A percentile compares a stretch with the other conserved stretches of the same genome.
Conservation (phyloP, 2,113 vertebrate species). For the Galemys pyrenaicus region DNA sequence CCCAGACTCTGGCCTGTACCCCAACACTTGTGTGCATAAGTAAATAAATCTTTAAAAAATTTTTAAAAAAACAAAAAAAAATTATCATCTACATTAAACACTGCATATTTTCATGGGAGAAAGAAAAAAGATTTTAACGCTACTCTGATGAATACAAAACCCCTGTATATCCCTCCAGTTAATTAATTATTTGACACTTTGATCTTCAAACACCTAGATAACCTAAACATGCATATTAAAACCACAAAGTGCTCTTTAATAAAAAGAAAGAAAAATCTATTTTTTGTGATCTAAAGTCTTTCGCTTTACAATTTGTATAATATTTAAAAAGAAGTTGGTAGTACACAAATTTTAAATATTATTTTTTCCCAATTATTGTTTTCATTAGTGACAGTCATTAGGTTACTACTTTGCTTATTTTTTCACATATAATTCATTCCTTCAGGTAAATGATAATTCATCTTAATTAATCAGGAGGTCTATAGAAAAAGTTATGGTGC, state of each 20-base stretch:
- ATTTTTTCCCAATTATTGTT: background rate
- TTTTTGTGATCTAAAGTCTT: background rate
- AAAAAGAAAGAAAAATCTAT: background rate
- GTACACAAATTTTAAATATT: background rate
- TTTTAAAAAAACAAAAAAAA: too few species aligned
- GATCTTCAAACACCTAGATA: constrained; percentile 8
- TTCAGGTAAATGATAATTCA: background rate
- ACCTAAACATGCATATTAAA: background rate
- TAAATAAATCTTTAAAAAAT: too few species aligned
- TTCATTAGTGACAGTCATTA: background rate
- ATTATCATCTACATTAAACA: background rate
- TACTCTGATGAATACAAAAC: background rate
- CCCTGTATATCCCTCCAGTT: background rate
- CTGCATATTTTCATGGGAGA: background rate
- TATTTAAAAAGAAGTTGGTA: too few species aligned
- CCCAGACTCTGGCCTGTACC: too few species aligned
- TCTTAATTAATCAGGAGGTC: background rate
- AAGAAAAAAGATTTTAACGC: background rate
- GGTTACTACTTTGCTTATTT: background rate
- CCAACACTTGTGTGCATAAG: too few species aligned
- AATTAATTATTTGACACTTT: background rate
- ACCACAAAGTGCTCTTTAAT: background rate
- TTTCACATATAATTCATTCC: too few species aligned
- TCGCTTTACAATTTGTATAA: too few species aligned
- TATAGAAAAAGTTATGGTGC: background rate